phyloP scores from a whole-genome alignment of 1,140 invertebrate genomes.

The Procambarus clarkii region DNA sequence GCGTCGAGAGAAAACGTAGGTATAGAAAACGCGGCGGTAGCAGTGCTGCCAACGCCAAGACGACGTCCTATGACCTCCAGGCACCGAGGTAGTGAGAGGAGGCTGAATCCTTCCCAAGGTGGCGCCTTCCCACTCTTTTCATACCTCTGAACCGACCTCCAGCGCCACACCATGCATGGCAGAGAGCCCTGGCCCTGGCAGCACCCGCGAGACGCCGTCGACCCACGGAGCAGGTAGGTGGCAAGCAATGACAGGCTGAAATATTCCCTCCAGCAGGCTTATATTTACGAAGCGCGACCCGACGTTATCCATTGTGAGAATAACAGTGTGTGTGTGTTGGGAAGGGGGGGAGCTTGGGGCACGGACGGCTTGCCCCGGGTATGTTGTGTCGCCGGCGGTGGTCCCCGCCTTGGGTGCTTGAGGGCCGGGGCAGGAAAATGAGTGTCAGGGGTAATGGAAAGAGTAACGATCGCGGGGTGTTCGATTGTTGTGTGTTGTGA shows the following conservation, averaged over 20 bases:
- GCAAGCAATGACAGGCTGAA: background rate
- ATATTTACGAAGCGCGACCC: background rate
- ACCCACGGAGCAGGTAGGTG: background rate
- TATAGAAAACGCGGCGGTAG: background rate
- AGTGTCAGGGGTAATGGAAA: background rate
- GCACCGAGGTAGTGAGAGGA: constrained; percentile 37
- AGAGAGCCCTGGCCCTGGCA: background rate
- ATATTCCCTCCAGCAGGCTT: background rate
- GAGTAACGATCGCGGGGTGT: constrained; percentile 27
- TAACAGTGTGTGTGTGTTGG: background rate
- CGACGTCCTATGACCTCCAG: constrained; percentile 39
- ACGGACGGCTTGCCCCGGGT: background rate
- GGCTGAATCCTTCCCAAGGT: constrained; percentile 38
- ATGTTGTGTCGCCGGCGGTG: background rate
- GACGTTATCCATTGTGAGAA: background rate
- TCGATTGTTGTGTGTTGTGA: background rate
- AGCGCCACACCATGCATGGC: background rate
- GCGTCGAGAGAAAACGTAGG: constrained; percentile 12
- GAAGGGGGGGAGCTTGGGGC: too few relatives aligned
- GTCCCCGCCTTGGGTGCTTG: background rate
- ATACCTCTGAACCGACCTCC: background rate
- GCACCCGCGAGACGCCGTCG: background rate
- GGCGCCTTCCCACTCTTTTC: constrained; percentile 33
- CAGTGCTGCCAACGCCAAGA: constrained; percentile 44
- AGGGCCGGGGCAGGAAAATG: background rate